Evolutionary conservation across 2,113 vertebrate genomes (phyloP), one percentile per base, ranked within the genome.

Genomic region (Alouatta palliata): DNA sequence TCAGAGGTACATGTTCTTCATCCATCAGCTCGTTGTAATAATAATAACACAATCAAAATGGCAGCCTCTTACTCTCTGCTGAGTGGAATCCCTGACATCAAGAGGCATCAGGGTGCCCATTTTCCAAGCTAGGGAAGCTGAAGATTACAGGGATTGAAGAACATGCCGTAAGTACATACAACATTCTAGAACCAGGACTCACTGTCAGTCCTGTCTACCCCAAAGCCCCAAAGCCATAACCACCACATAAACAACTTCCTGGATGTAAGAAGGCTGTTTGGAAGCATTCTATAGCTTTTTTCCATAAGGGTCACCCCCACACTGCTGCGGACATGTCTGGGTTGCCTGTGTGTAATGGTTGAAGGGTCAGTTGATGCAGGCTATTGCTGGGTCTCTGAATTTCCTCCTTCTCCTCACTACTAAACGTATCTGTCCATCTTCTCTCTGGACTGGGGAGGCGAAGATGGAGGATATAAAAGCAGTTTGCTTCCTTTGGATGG

Each of bases 91-190:
- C 14, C 54, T 8, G 54, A 14, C 6, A 1, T 27, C 37, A 2
- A 25, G 35, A 43, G 27, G 40, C 52, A 30, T 10, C 19, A 0
- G 6, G 1, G 73, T 2, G 3, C 23, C 61, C 14, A 4, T 20
- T 9, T 16, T 45, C 40, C 5, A 73, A 35, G 68, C 30, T 3
- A 0, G 52, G 9, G 25, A 76, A 47, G 64, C 8, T 13, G 56
- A 68, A 16, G 49, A 13, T 25, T 43, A 25, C 9, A 73, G 43
- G 68, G n/a, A 7, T 1, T 6, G 43, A 61, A 61, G 56, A n/a
- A 3, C 2, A 3, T 0, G 8, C 12, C 2, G 0, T 17, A 23
- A 35, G 13, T 20, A 0, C 52, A 35, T 1, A 49, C 88, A 79
- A 85, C 37, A 45, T 95, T 96, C 96, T 86, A 86, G 96, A 95